These are phyloP conservation scores for Lymantria monacha DNA, from an alignment of 2,888 invertebrate genomes.

Conservation along the genomic window DNA sequence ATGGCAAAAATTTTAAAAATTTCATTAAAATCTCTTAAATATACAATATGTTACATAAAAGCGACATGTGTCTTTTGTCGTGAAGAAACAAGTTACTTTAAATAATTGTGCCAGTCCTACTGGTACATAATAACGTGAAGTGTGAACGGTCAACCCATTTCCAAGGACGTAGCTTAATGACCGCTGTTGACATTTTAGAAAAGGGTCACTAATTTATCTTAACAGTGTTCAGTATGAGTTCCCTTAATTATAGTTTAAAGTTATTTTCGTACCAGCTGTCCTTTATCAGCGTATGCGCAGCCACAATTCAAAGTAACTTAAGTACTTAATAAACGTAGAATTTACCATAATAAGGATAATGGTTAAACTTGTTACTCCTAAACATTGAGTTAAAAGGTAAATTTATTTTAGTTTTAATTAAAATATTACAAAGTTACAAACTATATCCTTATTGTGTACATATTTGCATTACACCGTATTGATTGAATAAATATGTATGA, in stretches of 20 bases:
- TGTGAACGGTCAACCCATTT: conserved; percentile 41
- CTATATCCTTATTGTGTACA: no score
- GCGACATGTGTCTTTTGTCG: no score
- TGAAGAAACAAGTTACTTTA: no score
- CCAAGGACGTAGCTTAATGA: conserved; percentile 56
- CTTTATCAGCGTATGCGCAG: conserved; percentile 18
- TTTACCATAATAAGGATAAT: conserved; percentile 5
- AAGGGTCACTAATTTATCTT: conserved; percentile 73
- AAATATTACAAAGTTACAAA: no score
- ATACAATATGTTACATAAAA: no score
- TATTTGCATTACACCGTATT: no score
- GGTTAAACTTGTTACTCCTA: conserved; percentile 15
- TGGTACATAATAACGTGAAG: neutral
- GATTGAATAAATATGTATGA: no score
- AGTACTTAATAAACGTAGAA: conserved; percentile 17
- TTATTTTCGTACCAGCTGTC: conserved; percentile 58
- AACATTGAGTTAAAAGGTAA: no score
- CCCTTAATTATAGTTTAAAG: conserved; percentile 60
- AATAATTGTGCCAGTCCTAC: neutral
- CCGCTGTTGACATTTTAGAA: conserved; percentile 64
- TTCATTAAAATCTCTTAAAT: no score
- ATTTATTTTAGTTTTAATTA: no score
- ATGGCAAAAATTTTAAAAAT: no score
- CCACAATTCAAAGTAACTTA: neutral
- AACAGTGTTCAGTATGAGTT: conserved; percentile 43